Conservation (phyloP, 2,888 invertebrate species). For the Xanthostigma xanthostigma region DNA sequence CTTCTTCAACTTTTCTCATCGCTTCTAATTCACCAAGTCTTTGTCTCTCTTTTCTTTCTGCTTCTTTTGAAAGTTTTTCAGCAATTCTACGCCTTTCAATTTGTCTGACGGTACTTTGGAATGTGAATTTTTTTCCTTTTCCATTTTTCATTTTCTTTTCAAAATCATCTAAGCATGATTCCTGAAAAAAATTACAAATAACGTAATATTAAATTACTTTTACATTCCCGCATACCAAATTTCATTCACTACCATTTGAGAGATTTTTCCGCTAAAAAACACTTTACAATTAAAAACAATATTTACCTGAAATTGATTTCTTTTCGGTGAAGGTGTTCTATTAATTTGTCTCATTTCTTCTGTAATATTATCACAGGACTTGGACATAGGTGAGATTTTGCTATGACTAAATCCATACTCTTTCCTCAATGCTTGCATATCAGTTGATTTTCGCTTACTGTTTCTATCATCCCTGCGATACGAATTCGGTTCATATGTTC, state of each 20-base stretch:
- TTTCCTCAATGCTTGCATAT: slow-evolving; percentile 1
- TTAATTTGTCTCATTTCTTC: slow-evolving; percentile 14
- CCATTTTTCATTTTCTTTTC: slow-evolving; percentile 12
- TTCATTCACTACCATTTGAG: no score
- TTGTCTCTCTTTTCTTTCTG: slow-evolving; percentile 61
- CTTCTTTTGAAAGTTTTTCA: slow-evolving; percentile 60
- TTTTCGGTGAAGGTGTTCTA: slow-evolving; percentile 7
- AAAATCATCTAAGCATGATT: slow-evolving; percentile 11
- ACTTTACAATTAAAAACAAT: no score
- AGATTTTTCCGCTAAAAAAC: no score
- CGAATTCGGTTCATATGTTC: background rate
- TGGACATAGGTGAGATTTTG: slow-evolving; percentile 23
- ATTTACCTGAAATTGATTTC: slow-evolving; percentile 1
- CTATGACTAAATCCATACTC: slow-evolving; percentile 1
- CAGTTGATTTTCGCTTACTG: slow-evolving; percentile 3
- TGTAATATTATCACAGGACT: slow-evolving; percentile 32
- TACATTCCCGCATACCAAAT: no score
- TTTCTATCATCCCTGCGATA: background rate
- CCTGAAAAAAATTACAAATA: background rate
- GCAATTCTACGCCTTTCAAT: slow-evolving; percentile 59
- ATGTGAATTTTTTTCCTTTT: slow-evolving; percentile 56
- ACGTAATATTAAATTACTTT: no score
- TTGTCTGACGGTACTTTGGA: slow-evolving; percentile 73
- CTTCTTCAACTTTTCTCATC: slow-evolving; percentile 74
- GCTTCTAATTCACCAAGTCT: slow-evolving; percentile 63